Evolutionary conservation across 2,888 invertebrate genomes (phyloP).

Genomic region (Plebejus anna): DNA sequence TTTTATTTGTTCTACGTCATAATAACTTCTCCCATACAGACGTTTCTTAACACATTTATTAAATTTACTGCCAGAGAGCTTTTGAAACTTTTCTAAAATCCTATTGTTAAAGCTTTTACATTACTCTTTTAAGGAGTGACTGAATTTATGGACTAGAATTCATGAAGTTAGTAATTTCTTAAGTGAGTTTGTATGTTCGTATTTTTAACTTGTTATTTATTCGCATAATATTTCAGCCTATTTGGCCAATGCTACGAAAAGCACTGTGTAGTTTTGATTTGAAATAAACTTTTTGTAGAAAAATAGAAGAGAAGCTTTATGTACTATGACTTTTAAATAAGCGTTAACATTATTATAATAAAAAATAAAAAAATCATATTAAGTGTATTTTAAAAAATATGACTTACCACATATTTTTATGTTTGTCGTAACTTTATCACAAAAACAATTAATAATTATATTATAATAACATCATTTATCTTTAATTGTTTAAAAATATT

Average conservation of each 20-base stretch:
- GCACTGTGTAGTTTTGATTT: too few relatives aligned
- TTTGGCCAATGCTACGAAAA: neutral
- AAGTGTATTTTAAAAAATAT: neutral
- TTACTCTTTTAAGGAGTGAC: conserved; percentile 25
- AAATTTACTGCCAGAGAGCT: conserved; percentile 21
- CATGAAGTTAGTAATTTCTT: conserved; percentile 21
- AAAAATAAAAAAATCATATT: too few relatives aligned
- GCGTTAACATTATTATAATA: too few relatives aligned
- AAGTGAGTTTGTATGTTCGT: conserved; percentile 7
- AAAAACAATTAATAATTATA: neutral
- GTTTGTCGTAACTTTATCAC: neutral
- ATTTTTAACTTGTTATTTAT: neutral
- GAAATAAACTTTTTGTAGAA: neutral
- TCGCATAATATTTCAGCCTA: neutral
- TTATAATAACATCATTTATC: neutral
- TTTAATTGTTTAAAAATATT: neutral
- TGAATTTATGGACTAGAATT: conserved; percentile 23
- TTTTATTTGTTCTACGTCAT: conserved; percentile 13
- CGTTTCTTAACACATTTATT: conserved; percentile 27
- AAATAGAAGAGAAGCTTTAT: too few relatives aligned
- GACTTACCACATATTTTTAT: conserved; percentile 8
- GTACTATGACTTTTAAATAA: too few relatives aligned
- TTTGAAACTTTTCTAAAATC: conserved; percentile 26
- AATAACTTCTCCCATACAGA: conserved; percentile 22
- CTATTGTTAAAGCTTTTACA: conserved; percentile 22